phyloP scores from a whole-genome alignment of 2,888 invertebrate species.

The Cloeon dipterum region DNA sequence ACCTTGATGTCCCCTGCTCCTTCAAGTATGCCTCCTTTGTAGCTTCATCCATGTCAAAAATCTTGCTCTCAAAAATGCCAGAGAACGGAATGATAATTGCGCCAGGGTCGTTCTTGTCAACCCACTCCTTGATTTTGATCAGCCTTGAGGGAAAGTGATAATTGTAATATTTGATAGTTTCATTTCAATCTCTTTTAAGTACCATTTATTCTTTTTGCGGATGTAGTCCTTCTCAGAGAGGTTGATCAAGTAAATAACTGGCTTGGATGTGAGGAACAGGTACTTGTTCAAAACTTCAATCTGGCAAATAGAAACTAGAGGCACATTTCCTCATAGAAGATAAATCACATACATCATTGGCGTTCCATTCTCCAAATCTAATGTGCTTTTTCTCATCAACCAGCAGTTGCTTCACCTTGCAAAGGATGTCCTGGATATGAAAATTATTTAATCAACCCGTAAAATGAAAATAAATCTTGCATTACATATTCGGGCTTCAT shows the following conservation, averaged over 20 bases:
- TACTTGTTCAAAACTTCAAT: slow-evolving; percentile 92
- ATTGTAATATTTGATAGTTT: neutral
- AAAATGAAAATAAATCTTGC: slow-evolving; percentile 10
- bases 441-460: slow-evolving; percentile 2
- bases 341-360: slow-evolving; percentile 57
- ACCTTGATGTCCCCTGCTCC: slow-evolving; percentile 61
- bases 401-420: slow-evolving; percentile 61
- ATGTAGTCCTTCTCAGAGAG: slow-evolving; percentile 95
- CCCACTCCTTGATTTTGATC: slow-evolving; percentile 94
- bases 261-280: slow-evolving; percentile 90
- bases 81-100: slow-evolving; percentile 89
- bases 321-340: slow-evolving; percentile 41
- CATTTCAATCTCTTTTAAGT: slow-evolving; percentile 13
- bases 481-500: slow-evolving; percentile 86
- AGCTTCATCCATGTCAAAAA: slow-evolving; percentile 61
- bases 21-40: slow-evolving; percentile 59
- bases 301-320: slow-evolving; percentile 32
- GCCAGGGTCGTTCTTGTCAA: slow-evolving; percentile 90
- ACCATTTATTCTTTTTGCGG: slow-evolving; percentile 97
- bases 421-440: slow-evolving; percentile 52
- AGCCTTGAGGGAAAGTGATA: slow-evolving; percentile 49
- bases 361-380: slow-evolving; percentile 81
- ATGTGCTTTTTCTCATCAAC: slow-evolving; percentile 82
- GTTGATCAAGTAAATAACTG: slow-evolving; percentile 91
- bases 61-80: slow-evolving; percentile 67